A percentile compares a stretch with the other conserved stretches of the same genome.
Conservation (phyloP, 2,888 invertebrate genomes). For the Cryptophagus acutangulus region DNA sequence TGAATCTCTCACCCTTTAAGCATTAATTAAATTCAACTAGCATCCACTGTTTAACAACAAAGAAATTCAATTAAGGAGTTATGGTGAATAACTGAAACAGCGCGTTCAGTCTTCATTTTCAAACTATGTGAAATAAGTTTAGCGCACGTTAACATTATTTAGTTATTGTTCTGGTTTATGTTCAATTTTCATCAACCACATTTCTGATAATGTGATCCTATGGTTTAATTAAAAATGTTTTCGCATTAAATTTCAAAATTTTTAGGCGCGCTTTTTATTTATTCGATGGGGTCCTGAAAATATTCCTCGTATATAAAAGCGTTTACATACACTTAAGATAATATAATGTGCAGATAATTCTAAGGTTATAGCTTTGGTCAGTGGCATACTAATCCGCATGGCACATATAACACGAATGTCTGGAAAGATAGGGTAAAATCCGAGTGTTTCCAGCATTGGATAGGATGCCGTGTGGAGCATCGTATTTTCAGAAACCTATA, state of each 20-base stretch:
- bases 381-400: conserved; percentile 30
- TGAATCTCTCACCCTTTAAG: conserved; percentile 15
- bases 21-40: conserved; percentile 25
- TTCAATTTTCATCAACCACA: background rate
- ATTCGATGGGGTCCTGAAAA: too few species aligned
- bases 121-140: background rate
- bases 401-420: conserved; percentile 27
- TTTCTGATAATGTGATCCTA: too few species aligned
- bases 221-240: too few species aligned
- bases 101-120: background rate
- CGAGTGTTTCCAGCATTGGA: conserved; percentile 5
- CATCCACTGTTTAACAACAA: conserved; percentile 23
- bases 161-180: conserved; percentile 1
- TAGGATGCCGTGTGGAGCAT: conserved; percentile 6
- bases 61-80: conserved; percentile 29
- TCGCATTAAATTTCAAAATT: too few species aligned
- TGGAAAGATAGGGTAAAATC: conserved; percentile 27
- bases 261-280: too few species aligned
- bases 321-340: conserved; percentile 26
- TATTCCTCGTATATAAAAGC: too few species aligned
- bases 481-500: conserved; percentile 29
- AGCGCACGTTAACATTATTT: background rate
- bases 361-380: conserved; percentile 33
- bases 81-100: conserved; percentile 12
- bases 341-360: conserved; percentile 32